Evolutionary conservation across 2,888 invertebrate species (phyloP).

Genomic region (Thymelicus acteon): DNA sequence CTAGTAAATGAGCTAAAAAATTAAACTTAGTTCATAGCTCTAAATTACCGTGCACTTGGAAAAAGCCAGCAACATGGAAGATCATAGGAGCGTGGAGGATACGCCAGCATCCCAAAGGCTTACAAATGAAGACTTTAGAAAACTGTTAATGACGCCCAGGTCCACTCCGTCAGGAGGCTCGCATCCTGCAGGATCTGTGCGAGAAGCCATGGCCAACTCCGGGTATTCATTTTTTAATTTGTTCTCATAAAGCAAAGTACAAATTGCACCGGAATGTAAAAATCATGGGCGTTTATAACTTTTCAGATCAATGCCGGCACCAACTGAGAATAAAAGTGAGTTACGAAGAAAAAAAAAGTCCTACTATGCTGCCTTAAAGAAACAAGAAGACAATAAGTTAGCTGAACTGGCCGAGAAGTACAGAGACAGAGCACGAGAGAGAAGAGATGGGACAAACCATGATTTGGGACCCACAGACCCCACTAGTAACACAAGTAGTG

Average conservation of each 20-base stretch:
- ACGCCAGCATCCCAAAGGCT: slow-evolving; percentile 91
- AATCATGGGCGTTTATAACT: neutral
- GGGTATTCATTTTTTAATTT: slow-evolving; percentile 61
- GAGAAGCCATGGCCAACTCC: slow-evolving; percentile 88
- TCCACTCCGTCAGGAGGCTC: slow-evolving; percentile 86
- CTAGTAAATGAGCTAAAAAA: neutral
- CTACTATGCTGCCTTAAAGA: slow-evolving; percentile 96
- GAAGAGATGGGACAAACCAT: slow-evolving; percentile 92
- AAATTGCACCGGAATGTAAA: neutral
- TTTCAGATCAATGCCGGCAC: slow-evolving; percentile 77
- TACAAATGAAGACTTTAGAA: slow-evolving; percentile 98
- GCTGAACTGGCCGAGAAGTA: slow-evolving; percentile 97
- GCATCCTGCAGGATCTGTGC: slow-evolving; percentile 85
- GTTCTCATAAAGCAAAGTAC: neutral
- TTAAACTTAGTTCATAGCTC: neutral
- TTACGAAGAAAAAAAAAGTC: slow-evolving; percentile 96
- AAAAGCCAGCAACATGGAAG: slow-evolving; percentile 71
- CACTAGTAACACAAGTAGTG: slow-evolving; percentile 92
- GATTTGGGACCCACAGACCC: slow-evolving; percentile 94
- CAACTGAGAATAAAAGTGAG: slow-evolving; percentile 91
- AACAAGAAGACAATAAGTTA: slow-evolving; percentile 97
- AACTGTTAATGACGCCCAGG: slow-evolving; percentile 97
- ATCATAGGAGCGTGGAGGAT: slow-evolving; percentile 79
- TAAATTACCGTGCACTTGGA: neutral
- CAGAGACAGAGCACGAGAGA: slow-evolving; percentile 94